A percentile compares a stretch with the other conserved stretches of the same genome.
phyloP scores from a whole-genome alignment of 2,797 vertebrate genomes.

The Huso huso region DNA sequence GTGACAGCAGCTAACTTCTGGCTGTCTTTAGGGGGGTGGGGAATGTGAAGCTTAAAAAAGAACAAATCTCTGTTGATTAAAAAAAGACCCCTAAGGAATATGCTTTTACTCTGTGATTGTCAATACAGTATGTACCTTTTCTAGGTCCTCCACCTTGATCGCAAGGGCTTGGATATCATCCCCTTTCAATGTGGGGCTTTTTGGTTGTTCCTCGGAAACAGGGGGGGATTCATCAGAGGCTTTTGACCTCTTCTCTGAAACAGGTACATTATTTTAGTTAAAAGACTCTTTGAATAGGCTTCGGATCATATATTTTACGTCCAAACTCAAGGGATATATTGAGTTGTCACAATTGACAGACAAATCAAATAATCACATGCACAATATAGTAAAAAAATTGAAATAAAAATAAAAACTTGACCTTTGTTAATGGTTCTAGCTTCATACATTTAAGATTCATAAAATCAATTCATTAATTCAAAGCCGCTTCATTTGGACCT shows the following conservation, averaged over 20 bases:
- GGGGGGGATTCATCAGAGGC: conserved; percentile 25
- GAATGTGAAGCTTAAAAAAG: conserved; percentile 48
- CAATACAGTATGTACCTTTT: conserved; percentile 47
- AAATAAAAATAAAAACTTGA: neutral
- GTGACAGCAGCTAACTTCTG: conserved; percentile 36
- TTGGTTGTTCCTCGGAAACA: conserved; percentile 37
- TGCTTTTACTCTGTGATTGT: neutral
- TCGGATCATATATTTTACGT: neutral
- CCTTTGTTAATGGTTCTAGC: too few species aligned
- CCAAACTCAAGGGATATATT: neutral
- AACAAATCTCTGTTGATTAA: neutral
- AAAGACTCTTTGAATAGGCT: too few species aligned
- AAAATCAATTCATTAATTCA: too few species aligned
- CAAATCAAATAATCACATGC: neutral
- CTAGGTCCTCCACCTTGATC: conserved; percentile 49
- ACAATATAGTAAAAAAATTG: neutral
- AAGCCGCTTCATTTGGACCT: too few species aligned
- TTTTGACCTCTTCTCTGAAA: conserved; percentile 56
- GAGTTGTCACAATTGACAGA: neutral
- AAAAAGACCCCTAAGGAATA: neutral
- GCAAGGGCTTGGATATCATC: conserved; percentile 53
- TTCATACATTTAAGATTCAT: too few species aligned
- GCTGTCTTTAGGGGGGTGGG: conserved; percentile 30
- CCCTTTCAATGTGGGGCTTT: conserved; percentile 37
- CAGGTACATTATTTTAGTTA: conserved; percentile 10